Evolutionary conservation across 2,797 vertebrate species (phyloP), one percentile per base, ranked within the genome.

Genomic region (Antennarius maculatus): DNA sequence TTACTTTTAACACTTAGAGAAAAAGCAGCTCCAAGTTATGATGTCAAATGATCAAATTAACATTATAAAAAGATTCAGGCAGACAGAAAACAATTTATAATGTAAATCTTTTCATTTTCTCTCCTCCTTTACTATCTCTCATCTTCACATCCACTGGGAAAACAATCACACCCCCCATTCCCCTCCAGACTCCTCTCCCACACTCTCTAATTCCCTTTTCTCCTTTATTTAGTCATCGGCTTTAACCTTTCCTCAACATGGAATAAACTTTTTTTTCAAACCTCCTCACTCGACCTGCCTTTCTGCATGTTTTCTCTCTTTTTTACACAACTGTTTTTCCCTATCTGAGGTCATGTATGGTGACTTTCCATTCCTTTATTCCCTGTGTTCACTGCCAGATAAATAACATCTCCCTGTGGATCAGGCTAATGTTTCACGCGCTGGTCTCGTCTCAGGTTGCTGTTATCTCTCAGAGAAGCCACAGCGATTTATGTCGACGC

Each of bases 401-500:
- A 50, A 56, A 79, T 66, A 70, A 59, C 47, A 54, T 7, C 62
- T 81, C 84, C 61, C 71, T 0, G 39, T 50, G 79, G 67, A 75
- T 74, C 65, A 18, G 56, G 28, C 68, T 76, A 62, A 81, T 66
- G 72, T 43, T 17, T 82, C 70, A 84, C 77, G 75, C 86, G 79
- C 84, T 83, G 86, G 78, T 71, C 71, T 42, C 3, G 41, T 80
- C 74, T 66, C 42, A 41, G 53, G 28, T 56, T 78, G 69, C 65
- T 63, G 61, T 84, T 77, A 76, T 70, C 84, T 73, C 52, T 27
- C 78, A 61, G 78, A 76, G 54, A 41, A 72, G 64, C 81, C 57
- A 6, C 42, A 41, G 79, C 83, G 84, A 86, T 88, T 88, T 83
- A 84, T 88, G 79, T 88, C 13, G 28, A 66, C 71, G 69, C 75